Evolutionary conservation across 2,888 invertebrate species (phyloP).

Genomic region (Metallyticus violacea): DNA sequence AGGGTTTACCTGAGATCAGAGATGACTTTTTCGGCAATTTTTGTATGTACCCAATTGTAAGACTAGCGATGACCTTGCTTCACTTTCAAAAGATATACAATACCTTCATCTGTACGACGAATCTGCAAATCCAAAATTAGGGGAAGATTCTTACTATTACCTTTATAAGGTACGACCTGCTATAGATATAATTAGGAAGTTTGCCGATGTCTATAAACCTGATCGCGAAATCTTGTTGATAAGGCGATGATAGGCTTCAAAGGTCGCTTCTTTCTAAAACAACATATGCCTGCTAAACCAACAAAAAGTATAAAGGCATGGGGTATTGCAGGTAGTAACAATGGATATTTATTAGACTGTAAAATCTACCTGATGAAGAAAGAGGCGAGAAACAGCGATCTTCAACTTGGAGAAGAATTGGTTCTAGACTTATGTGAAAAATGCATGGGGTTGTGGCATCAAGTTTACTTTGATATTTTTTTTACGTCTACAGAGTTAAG

Average conservation of each 20-base stretch:
- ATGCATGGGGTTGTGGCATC: no score
- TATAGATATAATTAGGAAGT: background rate
- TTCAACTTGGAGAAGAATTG: background rate
- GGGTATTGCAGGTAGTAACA: background rate
- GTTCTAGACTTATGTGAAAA: background rate
- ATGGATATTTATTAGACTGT: background rate
- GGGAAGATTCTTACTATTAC: no score
- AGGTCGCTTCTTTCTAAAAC: background rate
- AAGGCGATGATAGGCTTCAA: background rate
- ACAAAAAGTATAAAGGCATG: background rate
- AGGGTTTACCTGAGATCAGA: no score
- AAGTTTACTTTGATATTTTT: background rate
- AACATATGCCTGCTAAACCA: background rate
- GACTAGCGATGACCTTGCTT: no score
- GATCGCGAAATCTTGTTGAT: background rate
- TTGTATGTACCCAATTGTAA: no score
- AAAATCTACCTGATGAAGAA: background rate
- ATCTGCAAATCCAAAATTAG: no score
- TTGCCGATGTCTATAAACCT: background rate
- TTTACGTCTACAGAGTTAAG: background rate
- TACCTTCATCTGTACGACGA: no score
- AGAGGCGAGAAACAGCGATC: background rate
- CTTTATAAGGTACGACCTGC: background rate
- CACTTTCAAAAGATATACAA: no score
- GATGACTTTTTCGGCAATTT: no score